phyloP scores from a whole-genome alignment of 2,113 vertebrate genomes.

The Gobius niger region DNA sequence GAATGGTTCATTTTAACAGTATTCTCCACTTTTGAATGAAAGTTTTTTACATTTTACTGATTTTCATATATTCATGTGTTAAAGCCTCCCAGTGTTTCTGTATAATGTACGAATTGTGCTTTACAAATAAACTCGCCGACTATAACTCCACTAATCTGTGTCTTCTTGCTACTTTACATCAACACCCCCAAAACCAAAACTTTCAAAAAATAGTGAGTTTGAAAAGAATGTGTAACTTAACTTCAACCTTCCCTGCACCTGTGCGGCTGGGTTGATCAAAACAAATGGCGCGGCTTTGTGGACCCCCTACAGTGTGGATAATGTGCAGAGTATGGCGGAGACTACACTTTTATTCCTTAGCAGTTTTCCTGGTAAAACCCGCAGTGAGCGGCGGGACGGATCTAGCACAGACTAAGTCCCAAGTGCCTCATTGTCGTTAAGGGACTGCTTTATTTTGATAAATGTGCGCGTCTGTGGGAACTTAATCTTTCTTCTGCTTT shows the following conservation, averaged over 20 bases:
- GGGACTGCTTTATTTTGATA: not conserved
- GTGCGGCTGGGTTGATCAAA: not conserved
- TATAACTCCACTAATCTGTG: no score
- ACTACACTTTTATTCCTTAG: conserved; percentile 1
- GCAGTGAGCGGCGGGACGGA: not conserved
- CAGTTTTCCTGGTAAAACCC: not conserved
- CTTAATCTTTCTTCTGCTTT: conserved; percentile 10
- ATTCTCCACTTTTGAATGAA: no score
- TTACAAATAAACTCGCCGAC: not conserved
- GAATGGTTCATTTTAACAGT: no score
- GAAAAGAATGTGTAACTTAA: not conserved
- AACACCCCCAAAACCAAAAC: not conserved
- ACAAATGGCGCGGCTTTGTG: not conserved
- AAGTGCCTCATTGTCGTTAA: not conserved
- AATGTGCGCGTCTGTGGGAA: not conserved
- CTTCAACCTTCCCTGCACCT: not conserved
- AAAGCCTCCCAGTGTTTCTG: no score
- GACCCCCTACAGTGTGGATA: conserved; percentile 1
- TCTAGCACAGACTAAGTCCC: conserved; percentile 6
- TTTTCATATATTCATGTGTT: no score
- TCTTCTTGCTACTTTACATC: not conserved
- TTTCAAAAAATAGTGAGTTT: not conserved
- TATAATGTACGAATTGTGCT: no score
- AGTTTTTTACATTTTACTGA: no score
- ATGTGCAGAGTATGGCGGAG: not conserved